phyloP scores from a whole-genome alignment of 2,797 vertebrate genomes.

The Arvicola amphibius region DNA sequence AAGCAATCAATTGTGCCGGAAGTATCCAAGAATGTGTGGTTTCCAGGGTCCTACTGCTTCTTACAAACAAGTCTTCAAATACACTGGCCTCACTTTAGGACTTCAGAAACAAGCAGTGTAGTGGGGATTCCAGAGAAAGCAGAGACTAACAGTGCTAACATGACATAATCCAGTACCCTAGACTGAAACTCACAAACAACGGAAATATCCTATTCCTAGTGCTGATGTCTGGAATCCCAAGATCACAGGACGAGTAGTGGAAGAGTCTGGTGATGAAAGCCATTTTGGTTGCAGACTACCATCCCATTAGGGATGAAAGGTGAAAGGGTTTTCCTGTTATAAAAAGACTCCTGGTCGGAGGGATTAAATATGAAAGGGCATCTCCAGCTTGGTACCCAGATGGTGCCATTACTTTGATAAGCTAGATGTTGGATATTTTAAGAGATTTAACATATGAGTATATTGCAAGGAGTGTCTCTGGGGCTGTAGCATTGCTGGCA shows the following conservation, averaged over 20 bases:
- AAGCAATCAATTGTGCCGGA: background rate
- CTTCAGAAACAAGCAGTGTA: background rate
- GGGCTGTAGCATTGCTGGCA: background rate
- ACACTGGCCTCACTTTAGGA: background rate
- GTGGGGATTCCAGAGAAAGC: background rate
- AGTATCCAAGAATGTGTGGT: background rate
- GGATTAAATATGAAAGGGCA: no score
- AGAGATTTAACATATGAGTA: background rate
- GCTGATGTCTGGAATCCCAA: background rate
- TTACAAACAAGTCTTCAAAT: background rate
- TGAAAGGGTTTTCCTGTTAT: background rate
- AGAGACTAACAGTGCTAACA: fast-evolving
- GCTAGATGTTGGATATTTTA: background rate
- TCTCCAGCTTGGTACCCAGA: background rate
- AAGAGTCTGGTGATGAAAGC: background rate
- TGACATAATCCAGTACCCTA: background rate
- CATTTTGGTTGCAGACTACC: background rate
- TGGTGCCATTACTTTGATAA: background rate
- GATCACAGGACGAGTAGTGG: fast-evolving
- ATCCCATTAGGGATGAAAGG: background rate
- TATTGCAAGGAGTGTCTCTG: background rate
- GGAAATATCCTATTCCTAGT: no score
- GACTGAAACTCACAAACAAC: background rate
- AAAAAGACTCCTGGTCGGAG: background rate
- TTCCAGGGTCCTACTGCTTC: background rate